A percentile compares a stretch with the other conserved stretches of the same genome.
These are phyloP conservation scores for Teleopsis dalmanni DNA, from an alignment of 1,140 invertebrate genomes.

Conservation along the genomic window DNA sequence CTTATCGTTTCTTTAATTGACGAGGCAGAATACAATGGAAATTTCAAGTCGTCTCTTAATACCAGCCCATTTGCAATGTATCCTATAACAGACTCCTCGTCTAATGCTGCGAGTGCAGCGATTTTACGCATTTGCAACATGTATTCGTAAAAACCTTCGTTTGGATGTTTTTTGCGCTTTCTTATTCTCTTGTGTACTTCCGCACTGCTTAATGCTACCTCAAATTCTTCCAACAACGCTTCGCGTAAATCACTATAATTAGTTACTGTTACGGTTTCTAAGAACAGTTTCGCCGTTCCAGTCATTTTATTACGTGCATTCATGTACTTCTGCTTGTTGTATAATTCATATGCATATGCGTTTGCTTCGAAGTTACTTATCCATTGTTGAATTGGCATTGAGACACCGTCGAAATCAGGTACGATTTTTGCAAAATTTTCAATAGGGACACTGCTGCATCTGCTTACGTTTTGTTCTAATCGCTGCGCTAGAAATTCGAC, in stretches of 20 bases:
- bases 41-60: too few species aligned
- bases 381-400: background rate
- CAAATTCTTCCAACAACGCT: background rate
- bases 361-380: background rate
- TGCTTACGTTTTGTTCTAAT: too few species aligned
- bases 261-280: background rate
- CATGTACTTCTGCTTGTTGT: constrained; percentile 3
- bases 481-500: too few species aligned
- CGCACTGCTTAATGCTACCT: background rate
- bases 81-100: too few species aligned
- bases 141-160: background rate
- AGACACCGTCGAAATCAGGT: background rate
- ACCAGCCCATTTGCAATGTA: too few species aligned
- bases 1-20: too few species aligned
- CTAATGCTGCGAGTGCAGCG: too few species aligned
- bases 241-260: background rate
- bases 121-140: background rate
- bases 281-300: background rate
- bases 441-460: too few species aligned
- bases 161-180: background rate
- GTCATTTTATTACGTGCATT: constrained; percentile 1
- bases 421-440: background rate
- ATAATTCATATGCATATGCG: too few species aligned
- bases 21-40: too few species aligned
- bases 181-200: background rate